Conservation (phyloP, 2,113 vertebrate genomes). For the Meles meles region DNA sequence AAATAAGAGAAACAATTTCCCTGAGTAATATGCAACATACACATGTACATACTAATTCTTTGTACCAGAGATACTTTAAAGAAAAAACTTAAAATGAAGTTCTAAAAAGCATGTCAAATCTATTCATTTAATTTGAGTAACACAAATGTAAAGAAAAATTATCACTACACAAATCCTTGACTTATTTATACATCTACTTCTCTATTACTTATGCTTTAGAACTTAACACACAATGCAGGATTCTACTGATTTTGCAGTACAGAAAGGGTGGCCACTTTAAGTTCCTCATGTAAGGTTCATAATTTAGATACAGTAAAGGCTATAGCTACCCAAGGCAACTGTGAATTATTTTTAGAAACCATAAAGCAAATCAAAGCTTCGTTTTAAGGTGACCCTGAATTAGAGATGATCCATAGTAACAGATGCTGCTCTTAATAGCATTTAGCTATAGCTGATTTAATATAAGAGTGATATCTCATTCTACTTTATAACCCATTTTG, state of each 20-base stretch:
- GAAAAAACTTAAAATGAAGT: conserved; percentile 25
- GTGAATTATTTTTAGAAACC: conserved; percentile 36
- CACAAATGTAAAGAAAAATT: not conserved
- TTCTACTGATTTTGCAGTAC: conserved; percentile 13
- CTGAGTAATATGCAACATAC: not conserved
- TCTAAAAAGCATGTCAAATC: conserved; percentile 14
- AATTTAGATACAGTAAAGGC: conserved; percentile 19
- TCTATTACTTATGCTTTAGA: conserved; percentile 9
- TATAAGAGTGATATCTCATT: conserved; percentile 15
- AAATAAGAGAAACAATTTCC: conserved; percentile 27
- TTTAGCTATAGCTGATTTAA: conserved; percentile 17
- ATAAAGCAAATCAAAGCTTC: conserved; percentile 2
- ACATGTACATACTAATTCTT: not conserved
- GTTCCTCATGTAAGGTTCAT: not conserved
- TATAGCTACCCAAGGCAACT: not conserved
- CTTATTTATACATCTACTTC: not conserved
- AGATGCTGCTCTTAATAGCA: not conserved
- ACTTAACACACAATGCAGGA: not conserved
- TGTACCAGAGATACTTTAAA: conserved; percentile 2
- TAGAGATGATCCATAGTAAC: conserved; percentile 22
- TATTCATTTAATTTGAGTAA: conserved; percentile 13
- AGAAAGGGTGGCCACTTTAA: not conserved
- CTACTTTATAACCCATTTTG: not conserved
- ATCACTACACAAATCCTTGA: not conserved
- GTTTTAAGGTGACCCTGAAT: conserved; percentile 19